phyloP scores from a whole-genome alignment of 92 coral and sea anemone species.

The Parazoanthus darwini region DNA sequence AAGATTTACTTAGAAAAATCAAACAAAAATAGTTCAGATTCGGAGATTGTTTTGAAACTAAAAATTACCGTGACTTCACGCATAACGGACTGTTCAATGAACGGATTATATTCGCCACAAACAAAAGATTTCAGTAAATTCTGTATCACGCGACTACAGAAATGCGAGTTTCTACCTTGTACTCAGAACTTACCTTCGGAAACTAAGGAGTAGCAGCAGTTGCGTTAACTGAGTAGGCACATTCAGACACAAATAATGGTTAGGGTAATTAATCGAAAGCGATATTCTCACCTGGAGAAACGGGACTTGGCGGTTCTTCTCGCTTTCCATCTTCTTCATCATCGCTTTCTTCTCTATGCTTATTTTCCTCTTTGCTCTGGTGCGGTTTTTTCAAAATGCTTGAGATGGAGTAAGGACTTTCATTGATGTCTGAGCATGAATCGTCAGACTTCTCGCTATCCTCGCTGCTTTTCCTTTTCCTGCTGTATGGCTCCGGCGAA shows the following conservation, averaged over 20 bases:
- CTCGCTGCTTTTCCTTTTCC: constrained; percentile 56
- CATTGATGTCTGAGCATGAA: constrained; percentile 15
- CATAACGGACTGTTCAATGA: constrained; percentile 44
- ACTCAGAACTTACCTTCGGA: not conserved
- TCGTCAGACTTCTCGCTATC: constrained; percentile 25
- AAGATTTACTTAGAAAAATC: not conserved
- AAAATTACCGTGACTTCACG: constrained; percentile 44
- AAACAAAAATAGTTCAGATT: not conserved
- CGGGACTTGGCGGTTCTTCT: constrained; percentile 58
- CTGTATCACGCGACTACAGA: constrained; percentile 34
- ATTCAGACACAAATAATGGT: not conserved
- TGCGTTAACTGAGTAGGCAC: not conserved
- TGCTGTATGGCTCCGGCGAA: constrained; percentile 50
- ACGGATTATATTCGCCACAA: constrained; percentile 45
- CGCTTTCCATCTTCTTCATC: constrained; percentile 14
- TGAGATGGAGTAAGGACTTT: constrained; percentile 40
- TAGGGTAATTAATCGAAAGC: constrained; percentile 46
- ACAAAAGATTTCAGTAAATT: constrained; percentile 21
- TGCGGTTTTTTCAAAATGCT: constrained; percentile 38
- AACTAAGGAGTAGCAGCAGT: not conserved
- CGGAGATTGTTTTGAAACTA: constrained; percentile 20
- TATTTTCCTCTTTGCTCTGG: constrained; percentile 37
- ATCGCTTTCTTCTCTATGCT: constrained; percentile 34
- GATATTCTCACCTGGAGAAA: constrained; percentile 43
- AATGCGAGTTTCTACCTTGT: not conserved